Evolutionary conservation across 1,140 invertebrate genomes (phyloP), one percentile per base, ranked within the genome.

Genomic region (Drosophila chauvacae): DNA sequence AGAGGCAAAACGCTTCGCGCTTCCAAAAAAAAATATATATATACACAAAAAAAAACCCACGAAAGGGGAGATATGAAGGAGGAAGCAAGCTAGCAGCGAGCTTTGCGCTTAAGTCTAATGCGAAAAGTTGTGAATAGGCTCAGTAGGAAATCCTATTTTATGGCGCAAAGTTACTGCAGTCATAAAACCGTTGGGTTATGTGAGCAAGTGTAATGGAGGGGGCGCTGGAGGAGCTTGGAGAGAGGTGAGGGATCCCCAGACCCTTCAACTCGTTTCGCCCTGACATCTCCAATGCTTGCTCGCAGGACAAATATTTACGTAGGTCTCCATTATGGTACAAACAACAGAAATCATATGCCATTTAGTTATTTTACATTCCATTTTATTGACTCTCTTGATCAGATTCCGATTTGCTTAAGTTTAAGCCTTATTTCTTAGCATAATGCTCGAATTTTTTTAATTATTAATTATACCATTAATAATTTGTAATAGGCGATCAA

Each of bases 51-150:
- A 71, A 48, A 42, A 47, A 45, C 23, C 14, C 16, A 14, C 30
- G 13, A 42, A 70, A 70, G 50, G 66, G 66, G 28, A 71, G 59
- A 45, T 57, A 44, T 20, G 45, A 56, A 30, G 18, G 26, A 18
- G 37, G 23, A 42, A 41, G 45, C 37, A 42, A 64, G 69, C 72
- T 90, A 73, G 69, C 81, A 76, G 85, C 81, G 75, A 61, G 85
- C 85, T 90, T 90, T 86, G 71, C 85, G 85, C 86, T 90, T 90
- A 90, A 90, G 85, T 90, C 85, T 90, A 90, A 90, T 90, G 85
- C 85, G 86, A 90, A 90, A 90, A 90, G 85, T 90, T 90, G 85
- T 90, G 86, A 90, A 90, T 90, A 90, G 85, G 85, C 85, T 90
- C 85, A 90, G 85, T 85, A 85, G 86, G 86, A 90, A 90, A 90